These are phyloP conservation scores for Caenorhabditis parvicauda DNA, from an alignment of 2,888 invertebrate genomes.

Conservation along the genomic window DNA sequence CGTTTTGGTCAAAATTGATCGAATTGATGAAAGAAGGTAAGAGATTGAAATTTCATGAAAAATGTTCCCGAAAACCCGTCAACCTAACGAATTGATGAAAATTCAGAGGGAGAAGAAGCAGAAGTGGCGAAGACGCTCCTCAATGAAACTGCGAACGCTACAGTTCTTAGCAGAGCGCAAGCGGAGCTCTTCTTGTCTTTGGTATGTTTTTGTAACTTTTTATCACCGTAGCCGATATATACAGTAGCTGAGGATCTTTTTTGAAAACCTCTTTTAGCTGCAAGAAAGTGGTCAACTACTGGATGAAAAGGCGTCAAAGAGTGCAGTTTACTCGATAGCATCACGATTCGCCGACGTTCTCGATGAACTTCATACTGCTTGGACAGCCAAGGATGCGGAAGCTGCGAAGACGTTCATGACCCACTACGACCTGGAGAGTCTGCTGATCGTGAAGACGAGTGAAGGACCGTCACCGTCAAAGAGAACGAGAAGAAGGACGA, in stretches of 20 bases:
- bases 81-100: conserved; percentile 4
- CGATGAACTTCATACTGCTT: conserved; percentile 30
- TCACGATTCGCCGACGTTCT: conserved; percentile 34
- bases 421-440: conserved; percentile 9
- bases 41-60: too few relatives aligned
- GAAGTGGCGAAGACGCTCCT: conserved; percentile 6
- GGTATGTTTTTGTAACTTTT: too few relatives aligned
- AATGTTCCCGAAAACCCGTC: too few relatives aligned
- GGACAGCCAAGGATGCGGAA: conserved; percentile 26
- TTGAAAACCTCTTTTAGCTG: too few relatives aligned
- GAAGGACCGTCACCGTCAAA: neutral
- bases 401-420: conserved; percentile 10
- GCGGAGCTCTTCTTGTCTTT: conserved; percentile 8
- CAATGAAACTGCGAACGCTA: conserved; percentile 3
- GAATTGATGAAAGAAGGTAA: conserved; percentile 13
- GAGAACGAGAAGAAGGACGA: conserved; percentile 2
- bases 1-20: conserved; percentile 42
- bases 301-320: too few relatives aligned
- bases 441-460: conserved; percentile 6
- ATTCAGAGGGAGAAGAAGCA: conserved; percentile 6
- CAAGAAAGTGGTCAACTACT: too few relatives aligned
- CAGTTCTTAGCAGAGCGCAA: conserved; percentile 5
- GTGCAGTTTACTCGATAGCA: too few relatives aligned
- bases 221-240: too few relatives aligned
- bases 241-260: too few relatives aligned